phyloP scores from a whole-genome alignment of 1,140 invertebrate species.

The Telenomus remus region DNA sequence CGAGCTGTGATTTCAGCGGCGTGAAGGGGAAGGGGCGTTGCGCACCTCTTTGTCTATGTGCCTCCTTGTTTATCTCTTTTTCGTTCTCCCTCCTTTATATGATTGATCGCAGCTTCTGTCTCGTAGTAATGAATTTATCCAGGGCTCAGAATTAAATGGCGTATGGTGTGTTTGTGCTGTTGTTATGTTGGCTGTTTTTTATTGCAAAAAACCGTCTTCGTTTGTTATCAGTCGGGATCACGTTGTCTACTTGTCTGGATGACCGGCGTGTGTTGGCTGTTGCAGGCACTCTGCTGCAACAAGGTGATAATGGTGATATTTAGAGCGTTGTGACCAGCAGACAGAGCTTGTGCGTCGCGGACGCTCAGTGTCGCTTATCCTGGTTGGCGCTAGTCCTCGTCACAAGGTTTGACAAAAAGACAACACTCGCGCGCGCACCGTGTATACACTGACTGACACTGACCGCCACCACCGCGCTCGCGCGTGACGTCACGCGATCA shows the following conservation, averaged over 20 bases:
- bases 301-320: too few species aligned
- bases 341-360: neutral
- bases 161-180: too few species aligned
- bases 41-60: neutral
- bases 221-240: neutral
- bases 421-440: neutral
- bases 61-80: neutral
- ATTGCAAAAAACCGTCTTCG: too few species aligned
- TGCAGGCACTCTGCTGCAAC: neutral
- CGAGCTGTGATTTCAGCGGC: neutral
- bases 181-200: too few species aligned
- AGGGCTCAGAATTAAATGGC: too few species aligned
- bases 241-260: neutral
- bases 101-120: neutral
- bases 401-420: neutral
- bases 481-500: constrained; percentile 21
- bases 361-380: neutral
- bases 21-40: constrained; percentile 3
- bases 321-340: neutral
- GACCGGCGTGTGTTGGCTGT: neutral
- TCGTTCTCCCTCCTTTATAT: constrained; percentile 3
- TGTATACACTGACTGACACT: constrained; percentile 2
- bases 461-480: constrained; percentile 15
- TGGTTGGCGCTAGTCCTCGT: neutral
- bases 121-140: neutral